Evolutionary conservation across 2,888 invertebrate species (phyloP), one percentile per base, ranked within the genome.

Genomic region (Andrena bicolor): DNA sequence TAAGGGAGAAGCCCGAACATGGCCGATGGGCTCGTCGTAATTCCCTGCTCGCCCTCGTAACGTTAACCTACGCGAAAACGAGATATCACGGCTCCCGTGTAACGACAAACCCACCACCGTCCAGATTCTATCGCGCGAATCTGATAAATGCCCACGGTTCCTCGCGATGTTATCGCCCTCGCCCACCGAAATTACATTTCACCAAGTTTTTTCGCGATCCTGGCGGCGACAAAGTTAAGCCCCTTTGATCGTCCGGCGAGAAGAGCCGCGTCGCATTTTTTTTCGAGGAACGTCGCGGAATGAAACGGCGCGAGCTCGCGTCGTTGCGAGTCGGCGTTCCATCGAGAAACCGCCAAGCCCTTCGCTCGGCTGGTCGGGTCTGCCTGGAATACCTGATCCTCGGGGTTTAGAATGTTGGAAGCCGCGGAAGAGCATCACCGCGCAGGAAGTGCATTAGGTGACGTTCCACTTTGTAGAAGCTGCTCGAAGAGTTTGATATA

Each of bases 401-500:
- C 63, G 5, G 83, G 88, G 78, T 81, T 83, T 75, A 76, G 84
- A 81, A 76, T 73, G 61, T 76, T 72, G 84, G 80, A 88, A 80
- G 80, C 82, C 73, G 84, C 64, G 76, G 72, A 65, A 65, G 84
- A 80, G 83, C 64, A 74, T 61, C 76, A 63, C 61, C 74, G 65
- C 68, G 74, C 83, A 81, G 90, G 85, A 87, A 90, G 90, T 90
- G 87, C 90, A 91, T 91, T 90, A 91, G 90, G 86, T 87, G 85
- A 63, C 85, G 89, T 86, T 89, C 86, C 82, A 86, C 79, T 85
- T 82, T 68, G 82, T 73, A 53, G 79, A 81, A 78, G 68, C 69
- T 58, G 48, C 78, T 83, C 85, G 77, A 76, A 83, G 87, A 83
- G 85, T 84, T 81, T 86, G 82, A 77, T 82, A 74, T 81, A 85